Percentiles rank a stretch among this genome's conserved stretches.
phyloP scores from a whole-genome alignment of 2,113 vertebrate species.

The Mormyrus iriodes region DNA sequence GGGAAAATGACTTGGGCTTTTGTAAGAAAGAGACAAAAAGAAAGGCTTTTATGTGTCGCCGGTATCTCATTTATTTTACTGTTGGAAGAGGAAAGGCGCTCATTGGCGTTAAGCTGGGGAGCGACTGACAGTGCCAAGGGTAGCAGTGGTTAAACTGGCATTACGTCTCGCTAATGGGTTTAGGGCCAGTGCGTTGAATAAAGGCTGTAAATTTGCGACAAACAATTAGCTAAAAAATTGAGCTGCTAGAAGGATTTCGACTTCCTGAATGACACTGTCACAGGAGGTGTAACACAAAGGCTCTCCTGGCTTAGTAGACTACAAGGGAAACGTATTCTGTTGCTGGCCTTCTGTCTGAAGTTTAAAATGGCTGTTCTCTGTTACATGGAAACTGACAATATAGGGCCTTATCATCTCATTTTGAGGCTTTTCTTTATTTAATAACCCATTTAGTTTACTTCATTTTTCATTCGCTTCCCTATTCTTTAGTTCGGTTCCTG shows the following conservation, averaged over 20 bases:
- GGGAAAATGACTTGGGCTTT: neutral
- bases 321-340: neutral
- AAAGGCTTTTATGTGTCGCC: neutral
- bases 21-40: neutral
- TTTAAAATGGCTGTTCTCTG: neutral
- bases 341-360: neutral
- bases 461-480: neutral
- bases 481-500: neutral
- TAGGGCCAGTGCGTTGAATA: neutral
- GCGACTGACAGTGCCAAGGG: neutral
- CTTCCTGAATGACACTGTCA: neutral
- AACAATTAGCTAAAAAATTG: constrained; percentile 1
- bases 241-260: neutral
- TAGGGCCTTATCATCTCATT: neutral
- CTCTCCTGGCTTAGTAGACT: neutral
- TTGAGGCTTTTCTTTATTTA: neutral
- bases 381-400: neutral
- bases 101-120: neutral
- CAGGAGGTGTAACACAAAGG: neutral
- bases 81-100: neutral
- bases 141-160: constrained; percentile 5
- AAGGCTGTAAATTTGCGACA: neutral
- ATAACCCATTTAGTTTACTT: neutral
- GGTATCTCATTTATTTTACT: constrained; percentile 6
- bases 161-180: neutral